Percentiles rank a stretch among this genome's conserved stretches.
These are phyloP conservation scores for Cygnus buccinator DNA, from an alignment of 2,113 vertebrate genomes.

Conservation along the genomic window DNA sequence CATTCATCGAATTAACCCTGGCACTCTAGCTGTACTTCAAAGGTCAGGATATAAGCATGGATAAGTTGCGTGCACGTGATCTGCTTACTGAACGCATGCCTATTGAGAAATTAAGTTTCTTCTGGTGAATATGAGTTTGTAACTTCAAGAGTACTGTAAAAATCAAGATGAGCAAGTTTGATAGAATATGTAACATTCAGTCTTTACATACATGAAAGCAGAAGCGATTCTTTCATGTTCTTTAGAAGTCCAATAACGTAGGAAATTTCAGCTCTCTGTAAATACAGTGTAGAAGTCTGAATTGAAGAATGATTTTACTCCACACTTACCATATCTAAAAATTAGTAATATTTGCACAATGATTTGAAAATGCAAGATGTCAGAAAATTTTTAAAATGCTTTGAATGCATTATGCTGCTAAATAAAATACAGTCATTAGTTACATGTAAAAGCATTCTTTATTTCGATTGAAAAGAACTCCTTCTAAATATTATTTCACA, in stretches of 20 bases:
- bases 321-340: neutral
- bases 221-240: neutral
- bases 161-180: neutral
- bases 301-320: neutral
- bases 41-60: slow-evolving; percentile 75
- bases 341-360: neutral
- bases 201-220: neutral
- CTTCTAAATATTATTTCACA: neutral
- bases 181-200: neutral
- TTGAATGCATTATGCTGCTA: neutral
- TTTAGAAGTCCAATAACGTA: neutral
- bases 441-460: neutral
- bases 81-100: neutral
- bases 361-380: neutral
- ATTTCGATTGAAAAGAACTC: neutral
- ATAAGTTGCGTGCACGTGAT: rapidly evolving
- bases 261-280: neutral
- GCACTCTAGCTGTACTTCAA: slow-evolving; percentile 91
- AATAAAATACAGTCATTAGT: neutral
- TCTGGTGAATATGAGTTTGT: neutral
- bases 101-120: neutral
- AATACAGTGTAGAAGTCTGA: neutral
- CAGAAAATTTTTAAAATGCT: neutral
- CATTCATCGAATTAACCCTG: slow-evolving; percentile 92
- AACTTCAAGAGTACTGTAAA: neutral